Conservation (phyloP, 1,140 invertebrate species). For the Drosophila lacteicornis region DNA sequence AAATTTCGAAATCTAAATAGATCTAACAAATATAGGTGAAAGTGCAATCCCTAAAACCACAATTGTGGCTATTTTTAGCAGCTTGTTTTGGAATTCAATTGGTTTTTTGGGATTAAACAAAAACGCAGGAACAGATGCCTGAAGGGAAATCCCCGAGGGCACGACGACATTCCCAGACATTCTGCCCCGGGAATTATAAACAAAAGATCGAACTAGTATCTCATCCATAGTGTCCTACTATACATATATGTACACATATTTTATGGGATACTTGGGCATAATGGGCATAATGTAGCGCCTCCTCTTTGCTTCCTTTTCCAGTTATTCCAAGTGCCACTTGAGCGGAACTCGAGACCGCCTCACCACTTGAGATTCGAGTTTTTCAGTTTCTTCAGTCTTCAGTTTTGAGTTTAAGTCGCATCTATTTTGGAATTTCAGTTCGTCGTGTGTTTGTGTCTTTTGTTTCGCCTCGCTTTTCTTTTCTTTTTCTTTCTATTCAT, state of each 20-base stretch:
- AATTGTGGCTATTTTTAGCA: background rate
- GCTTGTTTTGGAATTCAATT: background rate
- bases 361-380: conserved; percentile 30
- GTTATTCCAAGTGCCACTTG: conserved; percentile 33
- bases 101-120: background rate
- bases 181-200: conserved; percentile 10
- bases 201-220: conserved; percentile 1
- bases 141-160: background rate
- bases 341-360: conserved; percentile 28
- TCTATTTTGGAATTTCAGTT: conserved; percentile 30
- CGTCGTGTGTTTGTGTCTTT: conserved; percentile 14
- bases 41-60: background rate
- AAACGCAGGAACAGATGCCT: background rate
- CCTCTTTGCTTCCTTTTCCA: conserved; percentile 5
- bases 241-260: background rate
- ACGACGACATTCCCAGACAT: background rate
- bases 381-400: conserved; percentile 11
- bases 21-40: background rate
- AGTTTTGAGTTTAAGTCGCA: conserved; percentile 18
- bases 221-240: background rate
- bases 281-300: conserved; percentile 28
- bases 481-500: background rate
- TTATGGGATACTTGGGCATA: conserved; percentile 13
- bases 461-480: conserved; percentile 13
- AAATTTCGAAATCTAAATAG: no score